phyloP scores from a whole-genome alignment of 1,140 invertebrate species.

The Spodoptera litura region DNA sequence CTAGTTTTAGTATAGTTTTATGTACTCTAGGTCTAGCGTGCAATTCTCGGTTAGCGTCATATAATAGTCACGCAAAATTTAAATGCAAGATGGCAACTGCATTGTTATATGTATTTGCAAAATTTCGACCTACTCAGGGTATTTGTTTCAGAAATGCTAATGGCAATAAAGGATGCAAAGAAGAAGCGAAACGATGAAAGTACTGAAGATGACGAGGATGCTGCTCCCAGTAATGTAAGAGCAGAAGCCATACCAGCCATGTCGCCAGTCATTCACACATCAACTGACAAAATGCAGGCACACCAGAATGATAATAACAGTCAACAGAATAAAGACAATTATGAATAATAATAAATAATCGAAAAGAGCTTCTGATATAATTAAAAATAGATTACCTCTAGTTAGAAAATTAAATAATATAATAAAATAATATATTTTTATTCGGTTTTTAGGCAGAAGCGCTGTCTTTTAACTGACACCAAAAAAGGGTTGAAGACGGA shows the following conservation, averaged over 20 bases:
- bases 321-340: background rate
- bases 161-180: constrained; percentile 46
- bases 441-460: too few species aligned
- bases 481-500: too few species aligned
- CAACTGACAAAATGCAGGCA: background rate
- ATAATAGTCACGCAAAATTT: too few species aligned
- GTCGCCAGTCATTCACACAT: background rate
- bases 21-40: too few species aligned
- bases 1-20: too few species aligned
- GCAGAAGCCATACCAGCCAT: background rate
- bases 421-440: too few species aligned
- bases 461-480: too few species aligned
- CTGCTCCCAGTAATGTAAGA: background rate
- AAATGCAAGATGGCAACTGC: background rate
- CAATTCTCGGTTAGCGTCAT: too few species aligned
- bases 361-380: background rate
- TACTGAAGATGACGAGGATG: constrained; percentile 8
- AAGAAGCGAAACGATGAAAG: constrained; percentile 30
- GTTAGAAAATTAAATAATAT: too few species aligned
- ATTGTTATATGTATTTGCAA: background rate
- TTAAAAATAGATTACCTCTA: too few species aligned
- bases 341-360: too few species aligned
- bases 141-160: constrained; percentile 46
- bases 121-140: too few species aligned
- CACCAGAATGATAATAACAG: background rate